Conservation (phyloP, 2,113 vertebrate species). For the Tupaia tana region DNA sequence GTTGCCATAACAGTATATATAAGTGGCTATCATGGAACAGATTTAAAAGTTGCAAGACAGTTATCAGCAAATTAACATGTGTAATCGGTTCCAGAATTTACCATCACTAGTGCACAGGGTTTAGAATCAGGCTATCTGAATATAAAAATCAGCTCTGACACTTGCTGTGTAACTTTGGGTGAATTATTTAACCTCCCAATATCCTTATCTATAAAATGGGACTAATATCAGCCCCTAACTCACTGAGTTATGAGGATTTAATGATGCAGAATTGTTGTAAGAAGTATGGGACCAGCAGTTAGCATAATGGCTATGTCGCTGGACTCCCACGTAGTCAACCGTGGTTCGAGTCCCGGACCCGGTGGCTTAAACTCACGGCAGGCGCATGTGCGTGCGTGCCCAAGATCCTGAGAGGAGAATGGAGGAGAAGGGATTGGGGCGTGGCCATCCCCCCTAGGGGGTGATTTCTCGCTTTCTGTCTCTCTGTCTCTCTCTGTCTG, state of each 20-base stretch:
- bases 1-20: slow-evolving; percentile 42
- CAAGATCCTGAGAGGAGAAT: no score
- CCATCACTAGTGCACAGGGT: not conserved
- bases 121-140: not conserved
- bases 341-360: no score
- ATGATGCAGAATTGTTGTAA: not conserved
- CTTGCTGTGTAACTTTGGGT: not conserved
- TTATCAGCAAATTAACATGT: slow-evolving; percentile 50
- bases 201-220: not conserved
- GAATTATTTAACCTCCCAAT: not conserved
- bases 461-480: no score
- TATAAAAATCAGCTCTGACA: not conserved
- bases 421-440: no score
- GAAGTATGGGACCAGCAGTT: no score
- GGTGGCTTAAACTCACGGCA: no score
- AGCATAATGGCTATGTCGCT: no score
- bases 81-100: slow-evolving; percentile 40
- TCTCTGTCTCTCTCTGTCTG: no score
- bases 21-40: slow-evolving; percentile 39
- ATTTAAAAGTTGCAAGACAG: slow-evolving; percentile 59
- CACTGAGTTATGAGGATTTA: not conserved
- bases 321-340: no score
- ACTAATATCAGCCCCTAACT: not conserved
- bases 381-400: no score
- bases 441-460: no score